Evolutionary conservation across 1,140 invertebrate genomes (phyloP).

Genomic region (Probaryconus sp.): DNA sequence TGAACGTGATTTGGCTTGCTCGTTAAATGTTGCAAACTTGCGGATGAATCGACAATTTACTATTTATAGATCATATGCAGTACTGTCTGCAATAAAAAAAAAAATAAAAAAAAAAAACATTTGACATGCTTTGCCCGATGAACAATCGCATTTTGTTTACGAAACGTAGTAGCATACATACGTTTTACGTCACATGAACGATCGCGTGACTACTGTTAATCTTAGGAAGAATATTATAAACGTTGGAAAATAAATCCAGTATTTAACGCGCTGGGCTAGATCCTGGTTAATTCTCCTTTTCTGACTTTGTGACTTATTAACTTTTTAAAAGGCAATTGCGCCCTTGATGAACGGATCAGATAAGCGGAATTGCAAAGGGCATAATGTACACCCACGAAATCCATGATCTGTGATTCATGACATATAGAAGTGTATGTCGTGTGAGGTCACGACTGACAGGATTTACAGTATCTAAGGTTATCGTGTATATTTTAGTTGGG

Average conservation of each 20-base stretch:
- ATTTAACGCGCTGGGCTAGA: slow-evolving; percentile 11
- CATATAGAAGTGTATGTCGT: no score
- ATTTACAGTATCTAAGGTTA: no score
- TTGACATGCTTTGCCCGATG: slow-evolving; percentile 22
- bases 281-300: neutral
- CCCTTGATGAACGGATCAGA: slow-evolving; percentile 6
- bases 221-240: slow-evolving; percentile 20
- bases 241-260: slow-evolving; percentile 21
- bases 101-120: slow-evolving; percentile 22
- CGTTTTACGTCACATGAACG: slow-evolving; percentile 24
- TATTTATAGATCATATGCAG: slow-evolving; percentile 29
- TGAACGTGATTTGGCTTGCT: neutral
- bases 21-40: slow-evolving; percentile 16
- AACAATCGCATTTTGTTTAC: slow-evolving; percentile 39
- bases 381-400: slow-evolving; percentile 24
- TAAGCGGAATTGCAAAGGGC: slow-evolving; percentile 19
- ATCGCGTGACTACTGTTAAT: slow-evolving; percentile 32
- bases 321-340: slow-evolving; percentile 12
- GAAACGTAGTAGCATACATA: slow-evolving; percentile 11
- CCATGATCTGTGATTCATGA: no score
- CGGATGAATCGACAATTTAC: slow-evolving; percentile 33
- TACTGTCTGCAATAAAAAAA: slow-evolving; percentile 15
- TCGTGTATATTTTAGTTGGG: no score
- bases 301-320: slow-evolving; percentile 1
- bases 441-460: no score